Conservation (phyloP, 2,113 vertebrate genomes). For the Oreochromis tanganicae region DNA sequence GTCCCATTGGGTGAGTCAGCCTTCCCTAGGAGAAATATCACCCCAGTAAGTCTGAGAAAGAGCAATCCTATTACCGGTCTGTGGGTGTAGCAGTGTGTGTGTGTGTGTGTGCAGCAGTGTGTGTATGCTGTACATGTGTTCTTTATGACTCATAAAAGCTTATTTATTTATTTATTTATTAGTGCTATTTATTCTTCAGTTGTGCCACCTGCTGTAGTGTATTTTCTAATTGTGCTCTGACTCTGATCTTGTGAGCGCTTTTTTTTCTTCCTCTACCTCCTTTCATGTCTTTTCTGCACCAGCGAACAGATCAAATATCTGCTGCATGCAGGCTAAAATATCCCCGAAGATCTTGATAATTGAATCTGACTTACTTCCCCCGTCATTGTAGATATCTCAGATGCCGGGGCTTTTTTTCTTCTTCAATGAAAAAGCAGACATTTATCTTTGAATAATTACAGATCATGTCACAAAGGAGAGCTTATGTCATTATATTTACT, state of each 20-base stretch:
- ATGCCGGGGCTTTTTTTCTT: neutral
- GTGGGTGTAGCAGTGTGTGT: neutral
- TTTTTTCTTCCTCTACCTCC: neutral
- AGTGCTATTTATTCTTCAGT: neutral
- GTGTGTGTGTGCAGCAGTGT: neutral
- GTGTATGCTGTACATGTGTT: neutral
- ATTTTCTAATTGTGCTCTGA: neutral
- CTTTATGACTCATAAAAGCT: constrained; percentile 1
- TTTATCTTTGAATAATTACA: neutral
- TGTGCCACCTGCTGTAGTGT: neutral
- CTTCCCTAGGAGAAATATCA: constrained; percentile 54
- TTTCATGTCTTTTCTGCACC: constrained; percentile 11
- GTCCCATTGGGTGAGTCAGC: constrained; percentile 52
- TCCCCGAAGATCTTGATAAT: neutral
- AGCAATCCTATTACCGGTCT: constrained; percentile 36
- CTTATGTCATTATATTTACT: neutral
- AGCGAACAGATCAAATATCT: neutral
- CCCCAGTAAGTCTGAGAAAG: constrained; percentile 21
- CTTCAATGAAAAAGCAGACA: neutral
- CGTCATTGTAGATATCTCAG: neutral
- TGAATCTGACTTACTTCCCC: neutral
- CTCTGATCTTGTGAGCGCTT: neutral
- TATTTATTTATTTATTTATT: neutral
- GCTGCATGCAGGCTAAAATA: neutral
- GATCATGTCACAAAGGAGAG: neutral